Evolutionary conservation across 2,113 vertebrate genomes (phyloP), one percentile per base, ranked within the genome.

Genomic region (Hoplias malabaricus): DNA sequence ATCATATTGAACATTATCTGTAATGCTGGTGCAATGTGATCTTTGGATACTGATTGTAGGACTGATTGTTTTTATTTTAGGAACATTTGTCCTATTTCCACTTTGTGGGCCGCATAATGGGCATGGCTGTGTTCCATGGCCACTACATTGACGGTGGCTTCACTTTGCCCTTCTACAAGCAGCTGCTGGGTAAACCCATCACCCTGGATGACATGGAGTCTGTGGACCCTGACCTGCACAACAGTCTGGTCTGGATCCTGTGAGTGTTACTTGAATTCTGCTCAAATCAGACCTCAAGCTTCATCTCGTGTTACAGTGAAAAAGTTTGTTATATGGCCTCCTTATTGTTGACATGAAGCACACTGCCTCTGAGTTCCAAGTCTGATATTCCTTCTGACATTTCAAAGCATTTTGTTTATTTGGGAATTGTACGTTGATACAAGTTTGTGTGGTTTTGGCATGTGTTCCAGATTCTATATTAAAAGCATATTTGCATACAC

Each of bases 171-270:
- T 99, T 99, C 90, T 99, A 99, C 80, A 98, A 99, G 82, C 97
- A 99, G 92, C 86, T 99, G 91, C 94, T 99, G 59, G 98, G 98
- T 50, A 99, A 99, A 89, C 94, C 97, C 79, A 99, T 99, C 90
- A 99, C 96, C 78, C 88, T 98, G 91, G 98, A 98, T 70, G 97
- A 99, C 88, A 99, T 99, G 97, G 98, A 99, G 86, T 92, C 98
- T 53, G 97, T 99, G 46, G 98, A 99, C 87, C 98, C 98, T 3
- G 97, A 99, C 89, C 95, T 99, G 83, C 98, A 99, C 86, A 99
- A 99, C 92, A 99, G 97, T 91, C 94, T 99, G 25, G 97, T 99
- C 73, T 99, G 98, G 98, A 99, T 99, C 86, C 94, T 99, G 98
- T 99, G 92, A 23, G 96, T 96, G 88, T 50, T 19, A 11, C 4